Conservation (phyloP, 2,113 vertebrate species). For the Silurus asotus region DNA sequence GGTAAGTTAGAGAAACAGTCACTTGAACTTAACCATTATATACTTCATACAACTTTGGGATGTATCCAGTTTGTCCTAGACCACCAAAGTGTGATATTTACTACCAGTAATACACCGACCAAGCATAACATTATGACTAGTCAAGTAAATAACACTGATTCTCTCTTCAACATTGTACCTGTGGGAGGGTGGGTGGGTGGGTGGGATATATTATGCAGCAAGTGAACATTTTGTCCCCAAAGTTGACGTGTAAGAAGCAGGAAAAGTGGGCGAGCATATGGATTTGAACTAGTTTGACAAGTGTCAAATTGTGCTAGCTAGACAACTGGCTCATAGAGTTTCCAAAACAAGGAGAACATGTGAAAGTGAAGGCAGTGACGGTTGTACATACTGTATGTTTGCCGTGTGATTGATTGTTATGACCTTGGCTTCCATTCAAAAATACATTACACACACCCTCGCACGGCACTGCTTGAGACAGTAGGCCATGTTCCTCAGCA, state of each 20-base stretch:
- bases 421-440: neutral
- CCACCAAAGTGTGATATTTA: neutral
- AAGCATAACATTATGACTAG: too few species aligned
- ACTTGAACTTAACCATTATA: neutral
- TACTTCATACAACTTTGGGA: neutral
- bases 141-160: too few species aligned
- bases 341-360: neutral
- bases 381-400: neutral
- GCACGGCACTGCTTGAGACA: too few species aligned
- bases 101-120: too few species aligned
- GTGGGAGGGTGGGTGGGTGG: too few species aligned
- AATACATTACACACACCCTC: neutral
- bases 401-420: neutral
- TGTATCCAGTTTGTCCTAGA: neutral
- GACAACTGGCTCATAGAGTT: neutral
- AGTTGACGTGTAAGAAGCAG: too few species aligned
- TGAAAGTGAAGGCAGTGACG: neutral
- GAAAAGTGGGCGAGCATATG: too few species aligned
- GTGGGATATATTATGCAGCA: too few species aligned
- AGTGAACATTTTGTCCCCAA: too few species aligned
- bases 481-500: neutral
- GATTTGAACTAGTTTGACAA: too few species aligned
- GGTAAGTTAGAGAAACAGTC: neutral
- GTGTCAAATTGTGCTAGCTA: too few species aligned
- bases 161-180: too few species aligned